phyloP scores from a whole-genome alignment of 2,888 invertebrate genomes.

The Tillus elongatus region DNA sequence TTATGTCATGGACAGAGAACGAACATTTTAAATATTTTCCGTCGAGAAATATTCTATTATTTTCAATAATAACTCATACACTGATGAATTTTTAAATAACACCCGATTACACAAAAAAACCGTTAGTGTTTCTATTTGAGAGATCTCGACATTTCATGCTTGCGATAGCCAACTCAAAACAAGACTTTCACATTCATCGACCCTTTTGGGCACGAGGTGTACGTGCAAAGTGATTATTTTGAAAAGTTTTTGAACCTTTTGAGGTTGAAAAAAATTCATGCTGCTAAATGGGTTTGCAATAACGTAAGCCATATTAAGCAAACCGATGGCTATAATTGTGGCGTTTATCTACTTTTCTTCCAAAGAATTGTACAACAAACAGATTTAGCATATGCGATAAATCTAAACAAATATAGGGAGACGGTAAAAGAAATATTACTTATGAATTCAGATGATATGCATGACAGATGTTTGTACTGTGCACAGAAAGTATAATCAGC shows the following conservation, averaged over 20 bases:
- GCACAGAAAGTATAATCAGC: background rate
- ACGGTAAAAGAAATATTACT: background rate
- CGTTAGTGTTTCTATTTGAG: background rate
- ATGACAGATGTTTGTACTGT: conserved; percentile 7
- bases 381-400: background rate
- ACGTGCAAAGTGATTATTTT: background rate
- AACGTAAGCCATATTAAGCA: no score
- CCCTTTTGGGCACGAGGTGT: background rate
- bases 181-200: conserved; percentile 4
- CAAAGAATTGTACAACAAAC: no score
- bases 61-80: background rate
- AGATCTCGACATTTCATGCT: background rate
- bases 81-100: background rate
- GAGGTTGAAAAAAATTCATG: no score
- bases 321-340: no score
- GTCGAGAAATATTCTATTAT: background rate
- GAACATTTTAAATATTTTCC: no score
- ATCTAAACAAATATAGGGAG: background rate
- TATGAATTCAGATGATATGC: conserved; percentile 1
- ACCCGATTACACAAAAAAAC: background rate
- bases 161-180: background rate
- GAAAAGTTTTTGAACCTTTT: background rate
- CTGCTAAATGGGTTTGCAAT: no score
- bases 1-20: conserved; percentile 2
- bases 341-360: no score